Conservation (phyloP, 2,113 vertebrate genomes). For the Pardalotus punctatus region DNA sequence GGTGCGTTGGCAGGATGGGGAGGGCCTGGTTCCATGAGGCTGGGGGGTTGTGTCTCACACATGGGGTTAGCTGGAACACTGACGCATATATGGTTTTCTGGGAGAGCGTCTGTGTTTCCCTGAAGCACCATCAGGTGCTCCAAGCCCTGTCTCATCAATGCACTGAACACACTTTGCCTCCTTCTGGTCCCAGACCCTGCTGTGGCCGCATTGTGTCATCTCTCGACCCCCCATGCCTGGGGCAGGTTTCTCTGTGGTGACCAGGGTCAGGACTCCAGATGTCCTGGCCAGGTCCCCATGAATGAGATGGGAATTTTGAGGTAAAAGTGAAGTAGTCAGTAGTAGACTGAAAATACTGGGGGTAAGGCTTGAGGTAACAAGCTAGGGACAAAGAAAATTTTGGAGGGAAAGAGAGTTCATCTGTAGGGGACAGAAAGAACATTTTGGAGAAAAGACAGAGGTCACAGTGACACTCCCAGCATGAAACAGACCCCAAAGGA, state of each 20-base stretch:
- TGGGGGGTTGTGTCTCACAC: rapidly evolving
- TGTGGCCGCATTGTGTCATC: rapidly evolving
- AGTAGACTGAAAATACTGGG: background rate
- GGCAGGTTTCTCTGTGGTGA: background rate
- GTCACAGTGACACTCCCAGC: background rate
- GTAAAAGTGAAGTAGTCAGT: background rate
- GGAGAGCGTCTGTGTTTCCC: background rate
- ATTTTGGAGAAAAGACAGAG: background rate
- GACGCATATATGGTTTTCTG: background rate
- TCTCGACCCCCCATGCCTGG: rapidly evolving
- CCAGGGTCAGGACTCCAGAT: background rate
- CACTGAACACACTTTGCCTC: background rate
- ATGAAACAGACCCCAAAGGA: background rate
- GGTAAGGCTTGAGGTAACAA: too few relatives aligned
- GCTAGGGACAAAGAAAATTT: background rate
- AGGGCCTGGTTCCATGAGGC: background rate
- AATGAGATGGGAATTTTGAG: background rate
- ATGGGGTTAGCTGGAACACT: background rate
- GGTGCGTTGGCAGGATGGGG: background rate
- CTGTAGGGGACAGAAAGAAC: background rate
- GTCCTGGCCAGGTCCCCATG: background rate
- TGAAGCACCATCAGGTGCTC: slow-evolving; percentile 60
- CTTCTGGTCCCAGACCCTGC: background rate
- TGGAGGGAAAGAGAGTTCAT: background rate
- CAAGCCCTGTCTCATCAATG: slow-evolving; percentile 78